These are phyloP conservation scores for Noctua fimbriata DNA, from an alignment of 2,888 invertebrate genomes.

Conservation along the genomic window DNA sequence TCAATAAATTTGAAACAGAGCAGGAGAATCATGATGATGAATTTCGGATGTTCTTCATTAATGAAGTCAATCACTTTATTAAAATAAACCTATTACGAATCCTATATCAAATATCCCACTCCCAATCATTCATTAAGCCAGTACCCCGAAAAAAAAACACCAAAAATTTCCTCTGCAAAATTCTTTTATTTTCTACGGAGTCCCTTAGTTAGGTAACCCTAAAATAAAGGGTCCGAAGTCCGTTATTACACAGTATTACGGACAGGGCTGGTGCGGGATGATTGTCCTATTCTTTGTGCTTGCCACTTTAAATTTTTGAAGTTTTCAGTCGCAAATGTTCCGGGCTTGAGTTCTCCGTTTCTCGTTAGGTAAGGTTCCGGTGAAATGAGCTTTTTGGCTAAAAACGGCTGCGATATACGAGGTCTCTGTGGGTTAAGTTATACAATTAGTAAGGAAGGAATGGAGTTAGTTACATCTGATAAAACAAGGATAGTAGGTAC, in stretches of 20 bases:
- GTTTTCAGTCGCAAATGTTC: conserved; percentile 35
- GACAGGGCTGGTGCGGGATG: conserved; percentile 43
- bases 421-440: conserved; percentile 44
- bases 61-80: neutral
- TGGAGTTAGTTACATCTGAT: conserved; percentile 37
- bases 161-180: conserved; percentile 30
- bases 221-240: conserved; percentile 61
- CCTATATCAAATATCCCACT: conserved; percentile 17
- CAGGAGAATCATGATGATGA: neutral
- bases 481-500: conserved; percentile 21
- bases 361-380: conserved; percentile 41
- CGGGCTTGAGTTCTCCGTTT: conserved; percentile 29
- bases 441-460: conserved; percentile 39
- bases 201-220: conserved; percentile 54
- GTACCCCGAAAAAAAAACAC: conserved; percentile 21
- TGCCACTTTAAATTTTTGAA: conserved; percentile 61
- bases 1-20: neutral
- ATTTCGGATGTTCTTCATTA: neutral
- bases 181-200: conserved; percentile 53
- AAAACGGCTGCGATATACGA: conserved; percentile 43
- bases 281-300: conserved; percentile 55
- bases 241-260: conserved; percentile 62
- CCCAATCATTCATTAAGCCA: conserved; percentile 30
- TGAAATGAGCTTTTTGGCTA: conserved; percentile 52
- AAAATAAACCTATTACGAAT: neutral